Evolutionary conservation across 2,113 vertebrate species (phyloP).

Genomic region (Candoia aspera): DNA sequence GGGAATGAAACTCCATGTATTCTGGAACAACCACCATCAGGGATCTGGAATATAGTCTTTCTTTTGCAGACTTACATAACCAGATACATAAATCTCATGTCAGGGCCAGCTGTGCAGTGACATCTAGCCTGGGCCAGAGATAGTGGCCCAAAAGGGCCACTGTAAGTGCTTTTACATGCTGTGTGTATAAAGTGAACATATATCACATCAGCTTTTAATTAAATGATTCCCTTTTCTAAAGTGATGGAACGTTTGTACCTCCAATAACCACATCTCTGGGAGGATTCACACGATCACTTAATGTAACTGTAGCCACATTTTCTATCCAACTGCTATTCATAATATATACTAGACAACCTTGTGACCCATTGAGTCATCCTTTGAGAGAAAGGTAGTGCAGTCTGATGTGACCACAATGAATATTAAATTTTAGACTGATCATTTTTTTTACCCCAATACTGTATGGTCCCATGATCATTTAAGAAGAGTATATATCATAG

Average conservation of each 20-base stretch:
- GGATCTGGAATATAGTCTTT: neutral
- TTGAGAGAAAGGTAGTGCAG: too few relatives aligned
- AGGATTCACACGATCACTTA: neutral
- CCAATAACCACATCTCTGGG: neutral
- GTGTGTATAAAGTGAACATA: neutral
- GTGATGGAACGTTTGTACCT: neutral
- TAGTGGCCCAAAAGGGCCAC: neutral
- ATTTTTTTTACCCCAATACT: too few relatives aligned
- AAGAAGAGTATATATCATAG: too few relatives aligned
- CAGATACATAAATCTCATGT: neutral
- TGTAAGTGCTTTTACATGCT: neutral
- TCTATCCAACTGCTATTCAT: neutral
- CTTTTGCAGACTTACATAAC: neutral
- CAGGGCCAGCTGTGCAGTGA: neutral
- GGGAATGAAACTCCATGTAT: neutral
- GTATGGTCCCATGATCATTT: too few relatives aligned
- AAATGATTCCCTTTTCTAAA: neutral
- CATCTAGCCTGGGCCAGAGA: neutral
- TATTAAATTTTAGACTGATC: too few relatives aligned
- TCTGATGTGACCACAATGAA: too few relatives aligned
- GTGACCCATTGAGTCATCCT: too few relatives aligned
- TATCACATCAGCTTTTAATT: neutral
- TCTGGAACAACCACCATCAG: neutral
- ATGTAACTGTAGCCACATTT: neutral
- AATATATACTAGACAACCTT: neutral